Percentiles rank a stretch among this genome's conserved stretches.
Conservation (phyloP, 2,113 vertebrate species). For the Chaenocephalus aceratus region DNA sequence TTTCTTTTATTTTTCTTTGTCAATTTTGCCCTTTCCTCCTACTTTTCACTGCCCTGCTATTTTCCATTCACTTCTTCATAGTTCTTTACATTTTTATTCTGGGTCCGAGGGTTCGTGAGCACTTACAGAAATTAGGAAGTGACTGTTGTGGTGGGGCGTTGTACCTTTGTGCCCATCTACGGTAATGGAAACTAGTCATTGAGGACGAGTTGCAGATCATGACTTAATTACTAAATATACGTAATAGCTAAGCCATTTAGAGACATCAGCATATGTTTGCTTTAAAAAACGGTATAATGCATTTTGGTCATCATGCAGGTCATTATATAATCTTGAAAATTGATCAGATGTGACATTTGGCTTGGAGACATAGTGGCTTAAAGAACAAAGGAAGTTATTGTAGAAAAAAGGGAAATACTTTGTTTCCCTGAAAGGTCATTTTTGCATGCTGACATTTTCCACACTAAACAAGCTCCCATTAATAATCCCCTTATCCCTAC, state of each 20-base stretch:
- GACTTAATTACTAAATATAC: not conserved
- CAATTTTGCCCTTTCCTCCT: not conserved
- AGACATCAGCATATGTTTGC: not conserved
- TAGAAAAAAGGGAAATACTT: slow-evolving; percentile 49
- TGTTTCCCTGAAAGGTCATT: slow-evolving; percentile 34
- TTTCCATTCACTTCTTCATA: too few species aligned
- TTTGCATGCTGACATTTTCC: slow-evolving; percentile 43
- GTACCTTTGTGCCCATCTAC: not conserved
- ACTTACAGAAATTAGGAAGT: not conserved
- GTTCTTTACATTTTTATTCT: not conserved
- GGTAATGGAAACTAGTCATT: slow-evolving; percentile 4
- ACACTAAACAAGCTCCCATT: not conserved
- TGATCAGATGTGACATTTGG: not conserved
- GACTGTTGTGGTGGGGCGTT: not conserved
- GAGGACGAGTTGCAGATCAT: not conserved
- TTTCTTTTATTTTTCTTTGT: not conserved
- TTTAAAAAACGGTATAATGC: not conserved
- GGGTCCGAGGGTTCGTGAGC: not conserved
- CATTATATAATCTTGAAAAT: not conserved
- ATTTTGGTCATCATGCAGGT: not conserved
- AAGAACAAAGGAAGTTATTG: slow-evolving; percentile 13
- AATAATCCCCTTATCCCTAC: not conserved
- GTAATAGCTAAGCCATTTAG: not conserved
- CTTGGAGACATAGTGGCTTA: not conserved
- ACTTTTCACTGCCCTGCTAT: not conserved